Conservation (phyloP, 2,113 vertebrate species). For the Thalassarche chlororhynchos region DNA sequence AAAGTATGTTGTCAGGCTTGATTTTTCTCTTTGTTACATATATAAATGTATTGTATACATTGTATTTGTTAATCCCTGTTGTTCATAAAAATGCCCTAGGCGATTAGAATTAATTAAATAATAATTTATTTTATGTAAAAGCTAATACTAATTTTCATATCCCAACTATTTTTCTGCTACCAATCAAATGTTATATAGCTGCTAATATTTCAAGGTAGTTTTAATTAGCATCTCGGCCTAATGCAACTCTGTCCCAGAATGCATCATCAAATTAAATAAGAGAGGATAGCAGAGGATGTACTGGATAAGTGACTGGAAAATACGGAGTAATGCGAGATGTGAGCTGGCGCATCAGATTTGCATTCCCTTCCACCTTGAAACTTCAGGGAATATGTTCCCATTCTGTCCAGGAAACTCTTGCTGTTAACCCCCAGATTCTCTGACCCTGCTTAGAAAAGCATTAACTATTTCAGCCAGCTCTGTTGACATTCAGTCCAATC, state of each 20-base stretch:
- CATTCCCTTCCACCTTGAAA: neutral
- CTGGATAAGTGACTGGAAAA: neutral
- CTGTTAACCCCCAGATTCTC: neutral
- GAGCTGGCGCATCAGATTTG: neutral
- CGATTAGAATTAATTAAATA: conserved; percentile 46
- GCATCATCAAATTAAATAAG: neutral
- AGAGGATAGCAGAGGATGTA: neutral
- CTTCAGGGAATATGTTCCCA: neutral
- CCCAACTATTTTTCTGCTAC: neutral
- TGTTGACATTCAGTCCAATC: neutral
- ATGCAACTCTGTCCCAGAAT: neutral
- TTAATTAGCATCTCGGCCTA: conserved; percentile 25
- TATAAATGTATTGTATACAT: neutral
- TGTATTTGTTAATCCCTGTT: neutral
- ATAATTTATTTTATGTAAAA: conserved; percentile 11
- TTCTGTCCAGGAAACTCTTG: neutral
- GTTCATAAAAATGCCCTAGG: conserved; percentile 12
- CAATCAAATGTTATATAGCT: neutral
- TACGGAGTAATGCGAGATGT: fast-evolving
- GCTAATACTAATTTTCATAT: conserved; percentile 1
- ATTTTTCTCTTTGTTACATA: conserved; percentile 19
- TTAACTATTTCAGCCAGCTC: neutral
- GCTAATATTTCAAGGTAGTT: conserved; percentile 29
- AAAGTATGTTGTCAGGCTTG: neutral
- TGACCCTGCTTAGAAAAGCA: neutral